Conservation (phyloP, 2,888 invertebrate genomes). For the Psylliodes chrysocephalus region DNA sequence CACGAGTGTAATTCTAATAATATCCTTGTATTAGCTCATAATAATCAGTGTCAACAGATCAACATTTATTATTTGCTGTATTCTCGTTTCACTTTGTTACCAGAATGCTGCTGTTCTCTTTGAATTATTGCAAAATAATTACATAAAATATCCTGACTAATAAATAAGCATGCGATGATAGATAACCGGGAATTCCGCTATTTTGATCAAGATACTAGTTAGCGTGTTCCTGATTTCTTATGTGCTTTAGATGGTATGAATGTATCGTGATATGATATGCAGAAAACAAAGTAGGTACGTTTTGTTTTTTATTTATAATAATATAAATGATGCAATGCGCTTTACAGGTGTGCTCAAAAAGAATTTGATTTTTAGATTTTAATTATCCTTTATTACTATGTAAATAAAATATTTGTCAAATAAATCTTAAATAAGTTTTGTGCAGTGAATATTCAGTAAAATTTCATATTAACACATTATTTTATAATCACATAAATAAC, state of each 20-base stretch:
- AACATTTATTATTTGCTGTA: slow-evolving; percentile 6
- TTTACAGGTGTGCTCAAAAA: too few relatives aligned
- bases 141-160: slow-evolving; percentile 33
- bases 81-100: slow-evolving; percentile 17
- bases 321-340: too few relatives aligned
- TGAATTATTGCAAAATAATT: slow-evolving; percentile 31
- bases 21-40: too few relatives aligned
- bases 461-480: too few relatives aligned
- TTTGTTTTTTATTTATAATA: too few relatives aligned
- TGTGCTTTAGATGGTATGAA: slow-evolving; percentile 16
- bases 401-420: too few relatives aligned
- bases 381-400: too few relatives aligned
- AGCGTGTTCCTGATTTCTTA: slow-evolving; percentile 16
- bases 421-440: too few relatives aligned
- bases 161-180: slow-evolving; percentile 34
- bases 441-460: too few relatives aligned
- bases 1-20: too few relatives aligned
- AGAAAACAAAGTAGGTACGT: not conserved
- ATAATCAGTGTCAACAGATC: not conserved
- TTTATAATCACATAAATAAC: too few relatives aligned
- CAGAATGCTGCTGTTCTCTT: slow-evolving; percentile 3
- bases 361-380: too few relatives aligned
- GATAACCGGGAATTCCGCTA: slow-evolving; percentile 31
- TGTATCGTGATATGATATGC: not conserved
- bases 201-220: slow-evolving; percentile 23